Conservation (phyloP, 2,113 vertebrate species). For the Anthoscopus minutus region DNA sequence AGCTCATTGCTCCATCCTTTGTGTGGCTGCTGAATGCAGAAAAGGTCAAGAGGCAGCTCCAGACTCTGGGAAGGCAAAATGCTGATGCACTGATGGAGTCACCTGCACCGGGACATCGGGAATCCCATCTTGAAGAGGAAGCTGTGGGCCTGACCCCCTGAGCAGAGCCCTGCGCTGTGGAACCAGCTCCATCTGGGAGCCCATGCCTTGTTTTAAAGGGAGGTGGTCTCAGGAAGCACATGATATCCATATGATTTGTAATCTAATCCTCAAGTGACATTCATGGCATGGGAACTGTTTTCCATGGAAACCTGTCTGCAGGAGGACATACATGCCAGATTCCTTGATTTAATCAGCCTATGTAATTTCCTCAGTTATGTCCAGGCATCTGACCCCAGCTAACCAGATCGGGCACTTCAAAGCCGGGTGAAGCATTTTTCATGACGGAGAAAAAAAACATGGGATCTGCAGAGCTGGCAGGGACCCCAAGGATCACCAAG, state of each 20-base stretch:
- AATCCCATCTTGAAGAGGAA: not conserved
- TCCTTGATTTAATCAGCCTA: constrained; percentile 27
- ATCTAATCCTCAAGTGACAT: not conserved
- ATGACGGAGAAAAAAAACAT: not conserved
- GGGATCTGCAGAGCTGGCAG: not conserved
- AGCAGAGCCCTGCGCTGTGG: not conserved
- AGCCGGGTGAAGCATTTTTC: not conserved
- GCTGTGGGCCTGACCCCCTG: not conserved
- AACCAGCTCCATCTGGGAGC: not conserved
- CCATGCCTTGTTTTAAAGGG: not conserved
- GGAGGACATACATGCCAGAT: not conserved
- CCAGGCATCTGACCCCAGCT: not conserved
- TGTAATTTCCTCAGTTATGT: not conserved
- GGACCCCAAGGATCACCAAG: not conserved
- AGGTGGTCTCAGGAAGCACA: not conserved
- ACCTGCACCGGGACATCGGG: not conserved
- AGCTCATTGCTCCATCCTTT: not conserved
- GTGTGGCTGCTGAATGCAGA: not conserved
- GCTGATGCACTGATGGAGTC: not conserved
- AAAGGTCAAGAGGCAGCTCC: not conserved
- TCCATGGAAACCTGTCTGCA: not conserved
- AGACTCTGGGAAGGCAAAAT: not conserved
- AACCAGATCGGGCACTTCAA: not conserved
- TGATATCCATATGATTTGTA: not conserved
- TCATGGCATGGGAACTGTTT: not conserved